Conservation (phyloP, 2,888 invertebrate genomes). For the Marronus borbonicus region DNA sequence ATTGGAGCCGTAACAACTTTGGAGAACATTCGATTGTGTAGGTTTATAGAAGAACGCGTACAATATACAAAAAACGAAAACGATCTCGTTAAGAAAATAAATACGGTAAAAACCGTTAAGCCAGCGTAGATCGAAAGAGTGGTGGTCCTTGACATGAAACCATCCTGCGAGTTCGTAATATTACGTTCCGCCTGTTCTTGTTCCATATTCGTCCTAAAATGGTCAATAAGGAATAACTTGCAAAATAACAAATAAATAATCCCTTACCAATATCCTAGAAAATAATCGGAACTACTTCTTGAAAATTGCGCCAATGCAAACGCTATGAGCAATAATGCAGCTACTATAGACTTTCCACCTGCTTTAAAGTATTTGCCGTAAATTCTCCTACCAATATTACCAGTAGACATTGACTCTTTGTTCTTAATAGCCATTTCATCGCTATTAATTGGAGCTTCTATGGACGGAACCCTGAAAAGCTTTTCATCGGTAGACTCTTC, state of each 20-base stretch:
- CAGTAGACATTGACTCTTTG: conserved; percentile 76
- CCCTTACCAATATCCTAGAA: conserved; percentile 82
- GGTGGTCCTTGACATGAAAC: conserved; percentile 30
- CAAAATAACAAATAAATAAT: conserved; percentile 14
- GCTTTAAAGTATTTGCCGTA: conserved; percentile 82
- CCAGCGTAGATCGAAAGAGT: conserved; percentile 53
- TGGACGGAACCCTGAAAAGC: conserved; percentile 52
- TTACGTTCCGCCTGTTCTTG: conserved; percentile 57
- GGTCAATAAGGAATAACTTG: background rate
- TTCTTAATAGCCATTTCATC: conserved; percentile 65
- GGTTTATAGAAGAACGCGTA: conserved; percentile 72
- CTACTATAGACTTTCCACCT: conserved; percentile 78
- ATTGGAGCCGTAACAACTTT: conserved; percentile 78
- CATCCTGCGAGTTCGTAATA: conserved; percentile 31
- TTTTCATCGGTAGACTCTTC: conserved; percentile 63
- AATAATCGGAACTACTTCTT: conserved; percentile 85
- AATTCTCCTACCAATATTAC: conserved; percentile 70
- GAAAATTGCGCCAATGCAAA: conserved; percentile 79
- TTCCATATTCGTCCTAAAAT: conserved; percentile 65
- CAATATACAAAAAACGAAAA: conserved; percentile 72
- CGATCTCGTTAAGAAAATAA: conserved; percentile 65
- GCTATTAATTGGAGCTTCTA: conserved; percentile 53
- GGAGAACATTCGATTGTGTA: conserved; percentile 74
- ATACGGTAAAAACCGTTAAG: conserved; percentile 68
- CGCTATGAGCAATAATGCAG: conserved; percentile 75